Base-by-base conservation (phyloP, 2,797 vertebrate genomes). In the Mormyrops boulengeri region DNA sequence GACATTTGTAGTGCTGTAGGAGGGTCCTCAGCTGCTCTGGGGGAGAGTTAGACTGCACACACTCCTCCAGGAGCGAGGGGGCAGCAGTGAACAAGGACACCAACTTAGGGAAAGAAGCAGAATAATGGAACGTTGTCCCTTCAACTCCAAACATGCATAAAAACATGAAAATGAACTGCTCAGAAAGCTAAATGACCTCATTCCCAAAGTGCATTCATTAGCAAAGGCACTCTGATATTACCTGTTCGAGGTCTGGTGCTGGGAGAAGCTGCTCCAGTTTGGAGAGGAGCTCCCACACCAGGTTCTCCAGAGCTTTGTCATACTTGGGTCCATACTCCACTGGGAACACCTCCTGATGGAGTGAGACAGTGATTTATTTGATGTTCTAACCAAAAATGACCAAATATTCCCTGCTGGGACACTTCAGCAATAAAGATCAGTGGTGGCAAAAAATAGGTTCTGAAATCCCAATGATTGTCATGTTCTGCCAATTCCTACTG, bases 241-340 rank as follows among this genome's bases (percentile, higher is more conserved):
- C 95, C 95, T 95, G 91, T 90, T 96, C 94, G 26, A 96, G 90
- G 30, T 95, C 93, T 38, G 95, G 95, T 0, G 93, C 41, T 0
- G 96, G 95, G 22, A 97, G 89, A 80, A 95, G 90, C 90, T 95
- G 96, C 90, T 96, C 96, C 89, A 97, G 92, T 77, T 95, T 95
- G 89, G 94, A 95, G 6, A 97, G 92, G 66, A 95, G 95, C 88
- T 94, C 93, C 88, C 93, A 94, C 38, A 96, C 91, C 11, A 96
- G 91, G 44, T 93, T 93, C 89, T 95, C 93, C 90, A 95, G 89
- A 41, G 94, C 94, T 11, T 12, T 85, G 86, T 93, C 49, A 84
- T 95, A 96, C 26, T 90, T 80, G n/a, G 93, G 93, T 9, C 95
- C 95, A 87, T 95, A 96, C 22, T 95, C 94, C 1, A 91, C 90